Evolutionary conservation across 2,113 vertebrate species (phyloP).

Genomic region (Bufo bufo): DNA sequence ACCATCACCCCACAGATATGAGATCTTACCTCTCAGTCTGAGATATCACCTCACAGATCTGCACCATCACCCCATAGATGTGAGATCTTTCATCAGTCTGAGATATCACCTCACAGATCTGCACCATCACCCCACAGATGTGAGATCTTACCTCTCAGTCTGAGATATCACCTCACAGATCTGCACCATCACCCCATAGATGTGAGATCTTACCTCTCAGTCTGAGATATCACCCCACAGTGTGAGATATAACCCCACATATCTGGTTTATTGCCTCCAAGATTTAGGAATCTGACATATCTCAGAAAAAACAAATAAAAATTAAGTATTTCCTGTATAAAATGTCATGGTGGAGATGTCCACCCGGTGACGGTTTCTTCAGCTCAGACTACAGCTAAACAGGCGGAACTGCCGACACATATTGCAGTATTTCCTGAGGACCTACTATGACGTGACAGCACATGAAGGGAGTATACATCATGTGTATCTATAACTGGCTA

Average conservation of each 20-base stretch:
- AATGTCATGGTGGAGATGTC: too few relatives aligned
- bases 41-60: too few relatives aligned
- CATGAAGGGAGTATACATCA: neutral
- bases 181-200: too few relatives aligned
- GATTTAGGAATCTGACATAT: too few relatives aligned
- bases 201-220: too few relatives aligned
- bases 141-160: neutral
- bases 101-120: neutral
- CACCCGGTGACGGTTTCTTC: too few relatives aligned
- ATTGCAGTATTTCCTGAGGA: constrained; percentile 11
- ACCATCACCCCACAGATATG: neutral
- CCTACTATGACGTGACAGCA: neutral
- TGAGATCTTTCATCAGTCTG: neutral
- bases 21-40: too few relatives aligned
- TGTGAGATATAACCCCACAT: neutral
- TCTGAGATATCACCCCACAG: too few relatives aligned
- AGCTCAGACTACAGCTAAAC: too few relatives aligned
- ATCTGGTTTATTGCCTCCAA: neutral
- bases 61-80: too few relatives aligned
- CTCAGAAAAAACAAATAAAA: too few relatives aligned
- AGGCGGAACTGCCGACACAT: neutral
- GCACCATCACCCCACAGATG: neutral
- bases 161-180: too few relatives aligned
- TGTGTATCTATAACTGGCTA: neutral
- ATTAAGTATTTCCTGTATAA: neutral